Base-by-base conservation (phyloP, 1,140 invertebrate genomes). In the Muscidifurax raptorellus region DNA sequence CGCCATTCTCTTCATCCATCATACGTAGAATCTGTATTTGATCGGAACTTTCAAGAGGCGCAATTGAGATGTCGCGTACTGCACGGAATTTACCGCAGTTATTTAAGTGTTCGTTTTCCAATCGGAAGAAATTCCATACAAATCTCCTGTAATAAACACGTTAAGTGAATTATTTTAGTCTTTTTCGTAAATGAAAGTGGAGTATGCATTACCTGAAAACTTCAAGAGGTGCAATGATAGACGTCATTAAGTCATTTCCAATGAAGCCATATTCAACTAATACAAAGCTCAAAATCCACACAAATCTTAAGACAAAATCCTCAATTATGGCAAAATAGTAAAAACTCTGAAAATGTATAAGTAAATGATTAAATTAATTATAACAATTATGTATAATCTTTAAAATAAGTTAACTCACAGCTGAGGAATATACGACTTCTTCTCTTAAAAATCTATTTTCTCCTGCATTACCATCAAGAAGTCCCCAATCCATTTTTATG, bases 41-140 rank as follows among this genome's bases (percentile, higher is more conserved):
- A 94, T 99, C 97, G 6, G 97, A 98, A 79, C 97, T 97, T 92
- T 99, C 98, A 28, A 99, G 95, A 0, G 99, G 99, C 13, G 98
- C 98, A 30, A 99, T 98, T 0, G 98, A 99, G 85, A 99, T 99
- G 92, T 99, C 99, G 28, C 99, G 93, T 0, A 99, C 99, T 5
- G 99, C 99, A 90, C 99, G 94, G 94, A 99, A 99, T 94, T 99
- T 98, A 93, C 99, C 99, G 94, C 99, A 99, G 94, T 99, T 99
- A 93, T 99, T 99, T 9, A 99, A 94, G 95, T 99, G 99, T 90
- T 99, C 99, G 93, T 99, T 99, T 94, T 99, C 99, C 86, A 99
- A 92, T 0, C 99, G 98, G 94, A 99, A 99, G 92, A 99, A 99
- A 93, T 99, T 99, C 99, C 99, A 99, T 59, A 99, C 96, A 94